A percentile compares a stretch with the other conserved stretches of the same genome.
Evolutionary conservation across 23 tunicate genomes (phyloP).

Genomic region (Phallusia fumigata): DNA sequence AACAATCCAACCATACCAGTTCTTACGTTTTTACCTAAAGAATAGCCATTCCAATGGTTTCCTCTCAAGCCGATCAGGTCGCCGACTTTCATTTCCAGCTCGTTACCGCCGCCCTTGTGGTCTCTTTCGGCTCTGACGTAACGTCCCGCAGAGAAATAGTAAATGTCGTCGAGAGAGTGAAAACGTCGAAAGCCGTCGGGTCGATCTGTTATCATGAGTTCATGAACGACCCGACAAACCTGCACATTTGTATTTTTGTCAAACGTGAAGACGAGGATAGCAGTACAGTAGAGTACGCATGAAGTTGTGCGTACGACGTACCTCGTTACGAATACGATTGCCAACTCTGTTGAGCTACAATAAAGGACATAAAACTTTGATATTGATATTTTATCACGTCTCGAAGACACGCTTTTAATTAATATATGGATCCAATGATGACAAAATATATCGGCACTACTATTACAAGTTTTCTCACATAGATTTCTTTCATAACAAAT

Average conservation of each 20-base stretch:
- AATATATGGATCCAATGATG: too few relatives aligned
- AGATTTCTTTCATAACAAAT: too few relatives aligned
- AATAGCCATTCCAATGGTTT: constrained; percentile 67
- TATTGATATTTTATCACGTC: too few relatives aligned
- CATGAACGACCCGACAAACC: constrained; percentile 52
- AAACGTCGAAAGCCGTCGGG: constrained; percentile 19
- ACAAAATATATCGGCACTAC: too few relatives aligned
- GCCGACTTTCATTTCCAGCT: constrained; percentile 28
- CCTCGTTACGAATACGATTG: too few relatives aligned
- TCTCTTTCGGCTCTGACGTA: constrained; percentile 1
- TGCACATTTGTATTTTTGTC: constrained; percentile 11
- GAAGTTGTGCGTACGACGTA: too few relatives aligned
- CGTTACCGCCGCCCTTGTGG: constrained; percentile 9
- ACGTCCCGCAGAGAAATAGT: constrained; percentile 15
- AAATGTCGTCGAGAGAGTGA: constrained; percentile 54
- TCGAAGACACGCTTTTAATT: too few relatives aligned
- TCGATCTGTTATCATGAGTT: constrained; percentile 41
- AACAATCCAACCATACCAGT: constrained; percentile 26
- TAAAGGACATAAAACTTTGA: too few relatives aligned
- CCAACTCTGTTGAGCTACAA: too few relatives aligned
- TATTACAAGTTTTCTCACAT: too few relatives aligned
- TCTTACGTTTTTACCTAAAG: constrained; percentile 39
- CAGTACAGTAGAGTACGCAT: too few relatives aligned
- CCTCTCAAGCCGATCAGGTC: constrained; percentile 45
- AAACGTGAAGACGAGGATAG: too few relatives aligned